These are phyloP conservation scores for Styela plicata DNA, from an alignment of 23 tunicate genomes.

Conservation along the genomic window DNA sequence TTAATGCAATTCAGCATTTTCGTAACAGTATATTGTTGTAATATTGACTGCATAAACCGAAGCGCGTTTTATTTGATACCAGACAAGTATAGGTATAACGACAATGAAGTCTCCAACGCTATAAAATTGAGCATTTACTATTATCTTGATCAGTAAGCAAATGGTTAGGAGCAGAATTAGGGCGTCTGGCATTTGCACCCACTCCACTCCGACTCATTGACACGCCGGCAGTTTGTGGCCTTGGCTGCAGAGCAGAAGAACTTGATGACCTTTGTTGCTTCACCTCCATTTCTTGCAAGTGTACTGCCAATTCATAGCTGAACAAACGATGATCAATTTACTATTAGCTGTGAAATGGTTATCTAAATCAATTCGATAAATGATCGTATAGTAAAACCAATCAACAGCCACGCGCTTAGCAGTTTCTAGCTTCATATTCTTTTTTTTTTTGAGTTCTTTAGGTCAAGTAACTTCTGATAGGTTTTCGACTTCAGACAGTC, in stretches of 20 bases:
- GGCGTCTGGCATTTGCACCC: neutral
- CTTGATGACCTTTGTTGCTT: neutral
- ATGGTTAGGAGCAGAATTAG: neutral
- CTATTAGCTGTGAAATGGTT: neutral
- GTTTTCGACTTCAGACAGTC: too few relatives aligned
- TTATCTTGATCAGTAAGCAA: neutral
- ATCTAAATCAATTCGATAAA: neutral
- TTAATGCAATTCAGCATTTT: too few relatives aligned
- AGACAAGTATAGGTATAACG: too few relatives aligned
- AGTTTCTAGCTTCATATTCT: too few relatives aligned
- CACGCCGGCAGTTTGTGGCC: neutral
- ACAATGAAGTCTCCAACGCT: too few relatives aligned
- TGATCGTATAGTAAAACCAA: too few relatives aligned
- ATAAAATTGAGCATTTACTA: neutral
- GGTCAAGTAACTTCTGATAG: too few relatives aligned
- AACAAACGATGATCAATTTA: neutral
- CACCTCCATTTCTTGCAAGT: neutral
- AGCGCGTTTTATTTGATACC: too few relatives aligned
- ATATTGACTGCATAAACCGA: too few relatives aligned
- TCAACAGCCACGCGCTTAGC: too few relatives aligned
- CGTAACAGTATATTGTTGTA: too few relatives aligned
- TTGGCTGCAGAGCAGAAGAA: neutral
- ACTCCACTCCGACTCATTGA: neutral
- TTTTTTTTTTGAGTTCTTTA: too few relatives aligned
- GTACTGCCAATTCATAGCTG: conserved; percentile 2